Evolutionary conservation across 2,797 vertebrate species (phyloP).

Genomic region (Poecilia picta): DNA sequence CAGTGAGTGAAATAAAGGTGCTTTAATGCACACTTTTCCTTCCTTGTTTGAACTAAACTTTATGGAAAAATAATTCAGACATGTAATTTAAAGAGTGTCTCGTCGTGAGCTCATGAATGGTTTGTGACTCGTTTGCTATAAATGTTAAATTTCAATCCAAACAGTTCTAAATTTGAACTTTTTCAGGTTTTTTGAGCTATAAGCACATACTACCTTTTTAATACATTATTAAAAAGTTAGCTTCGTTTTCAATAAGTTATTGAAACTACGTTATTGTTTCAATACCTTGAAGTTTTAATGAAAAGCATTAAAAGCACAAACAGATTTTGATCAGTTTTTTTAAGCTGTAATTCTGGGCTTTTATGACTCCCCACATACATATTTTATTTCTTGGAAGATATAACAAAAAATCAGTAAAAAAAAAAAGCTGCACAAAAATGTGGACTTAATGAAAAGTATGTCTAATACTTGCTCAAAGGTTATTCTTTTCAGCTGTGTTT

Average conservation of each 20-base stretch:
- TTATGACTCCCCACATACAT: neutral
- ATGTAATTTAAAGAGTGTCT: neutral
- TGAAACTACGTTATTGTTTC: too few species aligned
- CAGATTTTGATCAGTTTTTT: neutral
- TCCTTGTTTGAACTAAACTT: neutral
- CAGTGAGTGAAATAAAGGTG: neutral
- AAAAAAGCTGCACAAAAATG: neutral
- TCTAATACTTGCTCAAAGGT: neutral
- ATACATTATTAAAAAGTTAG: too few species aligned
- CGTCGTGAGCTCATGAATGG: neutral
- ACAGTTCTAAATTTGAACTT: neutral
- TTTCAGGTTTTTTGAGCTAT: neutral
- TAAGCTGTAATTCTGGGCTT: neutral
- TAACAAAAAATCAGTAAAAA: neutral
- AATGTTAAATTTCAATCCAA: neutral
- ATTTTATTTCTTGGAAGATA: neutral
- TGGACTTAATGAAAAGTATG: neutral
- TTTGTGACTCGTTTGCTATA: neutral
- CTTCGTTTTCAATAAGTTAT: too few species aligned
- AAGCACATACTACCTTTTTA: neutral
- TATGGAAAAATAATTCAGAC: neutral
- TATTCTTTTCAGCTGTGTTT: neutral
- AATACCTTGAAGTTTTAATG: too few species aligned
- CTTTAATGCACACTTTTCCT: neutral
- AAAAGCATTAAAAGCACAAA: too few species aligned